Conservation (phyloP, 2,113 vertebrate species). For the Octodon degus region DNA sequence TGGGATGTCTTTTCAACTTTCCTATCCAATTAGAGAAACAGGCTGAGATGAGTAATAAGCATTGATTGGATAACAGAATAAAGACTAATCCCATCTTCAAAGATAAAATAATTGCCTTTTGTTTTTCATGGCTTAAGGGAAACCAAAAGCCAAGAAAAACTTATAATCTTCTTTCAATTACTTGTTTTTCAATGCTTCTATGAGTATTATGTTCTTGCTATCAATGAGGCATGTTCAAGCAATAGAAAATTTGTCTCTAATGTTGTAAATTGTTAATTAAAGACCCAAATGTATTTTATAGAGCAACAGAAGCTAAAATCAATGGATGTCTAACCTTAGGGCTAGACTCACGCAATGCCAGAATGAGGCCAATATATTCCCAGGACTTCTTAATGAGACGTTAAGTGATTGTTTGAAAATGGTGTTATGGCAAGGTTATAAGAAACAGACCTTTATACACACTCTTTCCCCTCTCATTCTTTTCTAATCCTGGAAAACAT, state of each 20-base stretch:
- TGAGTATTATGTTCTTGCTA: slow-evolving; percentile 59
- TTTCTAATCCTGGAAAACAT: slow-evolving; percentile 67
- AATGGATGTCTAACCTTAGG: slow-evolving; percentile 57
- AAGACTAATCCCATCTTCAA: slow-evolving; percentile 67
- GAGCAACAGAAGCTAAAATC: slow-evolving; percentile 55
- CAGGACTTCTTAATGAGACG: background rate
- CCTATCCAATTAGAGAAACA: slow-evolving; percentile 25
- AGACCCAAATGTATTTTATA: slow-evolving; percentile 75
- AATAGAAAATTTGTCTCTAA: slow-evolving; percentile 66
- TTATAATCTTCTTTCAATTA: slow-evolving; percentile 73
- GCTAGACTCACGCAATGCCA: slow-evolving; percentile 4
- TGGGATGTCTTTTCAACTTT: background rate
- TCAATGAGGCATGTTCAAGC: slow-evolving; percentile 70
- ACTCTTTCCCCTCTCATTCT: background rate
- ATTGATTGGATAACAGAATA: slow-evolving; percentile 61
- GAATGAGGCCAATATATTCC: slow-evolving; percentile 67
- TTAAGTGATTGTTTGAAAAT: slow-evolving; percentile 60
- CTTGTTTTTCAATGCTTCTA: slow-evolving; percentile 66
- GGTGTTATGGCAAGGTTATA: slow-evolving; percentile 40
- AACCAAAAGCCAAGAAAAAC: slow-evolving; percentile 66
- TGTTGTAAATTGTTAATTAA: slow-evolving; percentile 77
- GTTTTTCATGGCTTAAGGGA: slow-evolving; percentile 72
- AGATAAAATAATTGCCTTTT: slow-evolving; percentile 79
- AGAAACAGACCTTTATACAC: slow-evolving; percentile 67
- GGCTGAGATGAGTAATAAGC: slow-evolving; percentile 35